These are phyloP conservation scores for Nothocercus julius DNA, from an alignment of 2,113 vertebrate species.

Conservation along the genomic window DNA sequence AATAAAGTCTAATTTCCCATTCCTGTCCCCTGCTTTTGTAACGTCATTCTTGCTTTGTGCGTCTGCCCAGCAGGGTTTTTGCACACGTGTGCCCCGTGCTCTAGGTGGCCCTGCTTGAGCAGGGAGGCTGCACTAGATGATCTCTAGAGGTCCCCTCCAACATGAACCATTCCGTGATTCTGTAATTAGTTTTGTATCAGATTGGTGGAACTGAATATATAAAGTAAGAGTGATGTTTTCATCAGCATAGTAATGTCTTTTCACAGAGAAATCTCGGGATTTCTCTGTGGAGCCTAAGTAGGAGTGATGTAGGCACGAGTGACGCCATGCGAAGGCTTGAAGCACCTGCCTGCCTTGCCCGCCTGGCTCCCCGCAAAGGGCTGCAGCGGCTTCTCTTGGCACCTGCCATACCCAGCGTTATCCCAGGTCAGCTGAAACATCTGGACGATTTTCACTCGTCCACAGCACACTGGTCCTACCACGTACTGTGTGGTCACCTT, in stretches of 20 bases:
- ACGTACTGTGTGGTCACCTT: background rate
- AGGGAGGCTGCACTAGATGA: no score
- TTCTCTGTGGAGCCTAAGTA: background rate
- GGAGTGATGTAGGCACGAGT: background rate
- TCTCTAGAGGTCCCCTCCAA: no score
- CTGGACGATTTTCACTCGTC: rapidly evolving
- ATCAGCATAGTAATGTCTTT: no score
- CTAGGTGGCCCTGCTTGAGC: no score
- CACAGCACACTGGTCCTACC: background rate
- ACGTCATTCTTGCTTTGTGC: background rate
- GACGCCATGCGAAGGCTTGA: background rate
- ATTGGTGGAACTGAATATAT: no score
- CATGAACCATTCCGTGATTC: no score
- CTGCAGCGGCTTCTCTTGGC: rapidly evolving
- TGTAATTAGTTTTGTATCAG: no score
- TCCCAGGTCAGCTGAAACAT: background rate
- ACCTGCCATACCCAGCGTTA: rapidly evolving
- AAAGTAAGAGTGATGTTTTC: no score
- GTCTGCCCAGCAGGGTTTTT: no score
- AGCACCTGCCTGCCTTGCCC: background rate
- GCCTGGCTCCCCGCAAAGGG: background rate
- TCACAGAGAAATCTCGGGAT: background rate
- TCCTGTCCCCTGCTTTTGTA: background rate
- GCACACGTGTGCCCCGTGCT: no score
- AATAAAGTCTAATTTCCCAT: background rate